These are phyloP conservation scores for Diadophis punctatus DNA, from an alignment of 2,113 vertebrate genomes.

Conservation along the genomic window DNA sequence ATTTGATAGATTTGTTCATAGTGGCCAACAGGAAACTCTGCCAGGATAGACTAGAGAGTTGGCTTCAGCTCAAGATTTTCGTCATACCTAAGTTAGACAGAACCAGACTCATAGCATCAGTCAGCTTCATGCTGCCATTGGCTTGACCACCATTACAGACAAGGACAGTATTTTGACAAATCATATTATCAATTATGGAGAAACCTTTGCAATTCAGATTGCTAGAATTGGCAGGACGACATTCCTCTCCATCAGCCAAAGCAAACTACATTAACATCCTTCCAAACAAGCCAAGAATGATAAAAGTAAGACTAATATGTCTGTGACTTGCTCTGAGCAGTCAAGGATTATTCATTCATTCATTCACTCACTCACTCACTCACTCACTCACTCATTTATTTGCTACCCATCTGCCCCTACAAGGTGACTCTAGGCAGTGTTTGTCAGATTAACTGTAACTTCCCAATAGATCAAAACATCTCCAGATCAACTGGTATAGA, in stretches of 20 bases:
- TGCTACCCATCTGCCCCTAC: not conserved
- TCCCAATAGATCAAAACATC: not conserved
- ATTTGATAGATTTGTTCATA: constrained; percentile 59
- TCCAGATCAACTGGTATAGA: not conserved
- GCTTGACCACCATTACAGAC: constrained; percentile 10
- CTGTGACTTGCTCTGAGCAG: not conserved
- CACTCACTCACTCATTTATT: not conserved
- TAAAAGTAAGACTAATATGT: accelerated
- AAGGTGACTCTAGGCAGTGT: not conserved
- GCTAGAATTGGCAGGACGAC: not conserved
- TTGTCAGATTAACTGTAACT: not conserved
- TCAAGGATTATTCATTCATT: not conserved
- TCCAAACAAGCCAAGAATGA: not conserved
- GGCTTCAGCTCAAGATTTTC: constrained; percentile 48
- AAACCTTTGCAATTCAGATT: constrained; percentile 13
- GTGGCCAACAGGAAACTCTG: constrained; percentile 46
- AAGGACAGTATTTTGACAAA: constrained; percentile 21
- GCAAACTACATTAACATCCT: not conserved
- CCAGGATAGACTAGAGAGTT: constrained; percentile 51
- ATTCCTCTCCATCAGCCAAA: accelerated
- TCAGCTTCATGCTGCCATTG: not conserved
- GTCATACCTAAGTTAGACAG: constrained; percentile 44
- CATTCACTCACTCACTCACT: not conserved
- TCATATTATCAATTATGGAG: constrained; percentile 11
- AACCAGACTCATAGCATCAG: constrained; percentile 19